Conservation (phyloP, 2,113 vertebrate species). For the Eira barbara region DNA sequence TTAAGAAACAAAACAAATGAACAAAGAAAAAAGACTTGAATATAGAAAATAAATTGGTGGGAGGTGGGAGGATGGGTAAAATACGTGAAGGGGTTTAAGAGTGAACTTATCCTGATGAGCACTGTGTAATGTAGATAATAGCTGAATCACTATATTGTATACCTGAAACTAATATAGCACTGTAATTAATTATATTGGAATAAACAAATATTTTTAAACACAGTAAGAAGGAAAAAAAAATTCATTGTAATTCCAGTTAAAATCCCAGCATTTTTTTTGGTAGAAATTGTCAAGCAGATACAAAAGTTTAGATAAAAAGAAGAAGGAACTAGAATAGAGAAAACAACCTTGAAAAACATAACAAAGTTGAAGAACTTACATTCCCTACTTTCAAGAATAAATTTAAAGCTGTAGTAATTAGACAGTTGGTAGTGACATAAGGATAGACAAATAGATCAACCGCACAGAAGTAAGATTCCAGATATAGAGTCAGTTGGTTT, state of each 20-base stretch:
- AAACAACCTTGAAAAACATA: neutral
- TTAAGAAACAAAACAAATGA: neutral
- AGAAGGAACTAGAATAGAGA: neutral
- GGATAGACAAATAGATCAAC: neutral
- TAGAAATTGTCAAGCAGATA: neutral
- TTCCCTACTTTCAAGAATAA: neutral
- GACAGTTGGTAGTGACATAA: neutral
- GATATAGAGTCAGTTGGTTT: neutral
- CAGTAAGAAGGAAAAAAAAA: neutral
- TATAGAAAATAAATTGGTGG: neutral
- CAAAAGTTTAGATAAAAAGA: neutral
- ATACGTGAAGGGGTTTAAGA: neutral
- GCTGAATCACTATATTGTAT: neutral
- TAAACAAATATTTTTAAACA: neutral
- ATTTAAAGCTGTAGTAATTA: neutral
- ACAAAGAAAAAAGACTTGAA: neutral
- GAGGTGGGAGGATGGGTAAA: neutral
- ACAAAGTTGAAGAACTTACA: neutral
- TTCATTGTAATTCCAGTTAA: neutral
- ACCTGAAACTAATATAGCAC: neutral
- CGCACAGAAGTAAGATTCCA: neutral
- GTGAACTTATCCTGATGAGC: neutral
- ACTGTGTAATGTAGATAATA: neutral
- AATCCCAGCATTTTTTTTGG: neutral
- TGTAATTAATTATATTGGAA: neutral